Evolutionary conservation across 2,113 vertebrate genomes (phyloP), one percentile per base, ranked within the genome.

Genomic region (Oxyura jamaicensis): DNA sequence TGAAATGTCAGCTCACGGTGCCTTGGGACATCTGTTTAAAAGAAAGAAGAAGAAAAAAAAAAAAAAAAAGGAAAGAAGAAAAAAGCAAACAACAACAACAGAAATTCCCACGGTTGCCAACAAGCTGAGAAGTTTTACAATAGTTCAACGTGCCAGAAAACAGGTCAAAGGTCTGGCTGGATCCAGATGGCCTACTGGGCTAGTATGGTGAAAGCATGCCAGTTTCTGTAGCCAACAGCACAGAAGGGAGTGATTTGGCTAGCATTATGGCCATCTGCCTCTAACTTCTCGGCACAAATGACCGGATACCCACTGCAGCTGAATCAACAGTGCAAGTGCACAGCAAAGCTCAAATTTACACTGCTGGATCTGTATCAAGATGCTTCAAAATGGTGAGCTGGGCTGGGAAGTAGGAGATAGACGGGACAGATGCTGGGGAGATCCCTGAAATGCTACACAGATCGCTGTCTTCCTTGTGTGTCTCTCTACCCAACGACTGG

Each of bases 151-250:
- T 56, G 81, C 90, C 92, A 88, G 88, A 36, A 55, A 69, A 73
- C 58, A 66, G 53, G 29, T 90, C 2, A 1, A 59, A 72, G 53
- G 14, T 73, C 82, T 62, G 18, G 8, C 53, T 62, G 78, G 28
- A 53, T 80, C 79, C 95, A 94, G 82, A 88, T 73, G 90, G 96
- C 66, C 92, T 90, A 2, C 48, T 73, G 91, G 93, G 95, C 93
- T 87, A 76, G 74, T 8, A 59, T 48, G 48, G 74, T 53, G 74
- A 53, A 55, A 69, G 78, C 56, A 48, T 56, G 71, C 81, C 93
- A 90, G 66, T 3, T 90, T 56, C 78, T 72, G 69, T 20, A 42
- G 91, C 56, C 88, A 85, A 10, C 28, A 42, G 85, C 79, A 26
- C 81, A 25, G 85, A 31, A 83, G 78, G 75, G 88, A 94, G 53